Conservation (phyloP, 2,888 invertebrate species). For the Cylindroiulus punctatus region DNA sequence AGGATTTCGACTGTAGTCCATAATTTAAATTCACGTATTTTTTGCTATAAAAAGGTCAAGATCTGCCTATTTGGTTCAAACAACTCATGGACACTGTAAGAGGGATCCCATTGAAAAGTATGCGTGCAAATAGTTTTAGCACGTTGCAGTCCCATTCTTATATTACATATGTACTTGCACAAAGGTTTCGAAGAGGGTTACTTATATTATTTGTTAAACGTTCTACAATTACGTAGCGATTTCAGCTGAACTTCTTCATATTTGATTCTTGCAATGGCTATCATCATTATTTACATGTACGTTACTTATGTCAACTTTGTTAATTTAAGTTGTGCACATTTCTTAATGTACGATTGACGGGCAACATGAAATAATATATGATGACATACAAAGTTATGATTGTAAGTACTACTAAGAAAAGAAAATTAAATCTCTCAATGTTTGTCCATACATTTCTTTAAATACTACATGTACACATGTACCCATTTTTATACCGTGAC, state of each 20-base stretch:
- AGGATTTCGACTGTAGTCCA: not conserved
- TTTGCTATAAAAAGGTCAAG: not conserved
- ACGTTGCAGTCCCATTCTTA: not conserved
- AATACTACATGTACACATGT: not conserved
- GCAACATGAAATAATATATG: not conserved
- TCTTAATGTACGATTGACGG: not conserved
- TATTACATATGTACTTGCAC: not conserved
- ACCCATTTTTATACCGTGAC: not conserved
- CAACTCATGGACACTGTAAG: not conserved
- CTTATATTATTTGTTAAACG: not conserved
- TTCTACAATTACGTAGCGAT: too few species aligned
- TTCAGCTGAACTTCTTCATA: too few species aligned
- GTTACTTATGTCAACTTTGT: not conserved
- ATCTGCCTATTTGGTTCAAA: not conserved
- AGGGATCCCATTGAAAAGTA: not conserved
- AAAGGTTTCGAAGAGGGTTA: not conserved
- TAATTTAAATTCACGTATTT: conserved; percentile 9
- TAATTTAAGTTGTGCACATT: not conserved
- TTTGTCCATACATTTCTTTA: not conserved
- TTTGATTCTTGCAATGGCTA: not conserved
- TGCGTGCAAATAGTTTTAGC: not conserved
- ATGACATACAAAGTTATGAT: not conserved
- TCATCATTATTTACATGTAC: not conserved
- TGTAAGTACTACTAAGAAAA: not conserved
- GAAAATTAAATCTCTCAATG: conserved; percentile 19